phyloP scores from a whole-genome alignment of 2,888 invertebrate genomes.

The Netelia virgata region DNA sequence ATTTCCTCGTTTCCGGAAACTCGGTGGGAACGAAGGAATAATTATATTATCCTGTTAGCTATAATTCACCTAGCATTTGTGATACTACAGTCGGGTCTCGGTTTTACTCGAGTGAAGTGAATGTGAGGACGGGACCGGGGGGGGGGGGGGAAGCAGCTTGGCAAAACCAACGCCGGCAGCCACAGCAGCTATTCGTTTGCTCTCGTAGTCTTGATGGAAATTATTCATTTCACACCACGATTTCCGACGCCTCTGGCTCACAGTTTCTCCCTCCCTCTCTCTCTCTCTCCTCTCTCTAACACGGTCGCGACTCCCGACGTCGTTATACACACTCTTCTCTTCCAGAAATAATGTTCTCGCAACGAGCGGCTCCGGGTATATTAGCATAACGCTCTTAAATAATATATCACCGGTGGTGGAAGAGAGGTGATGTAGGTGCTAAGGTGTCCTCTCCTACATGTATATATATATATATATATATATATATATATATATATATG shows the following conservation, averaged over 20 bases:
- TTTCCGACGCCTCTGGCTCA: conserved; percentile 68
- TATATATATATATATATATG: conserved; percentile 1
- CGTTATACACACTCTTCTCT: conserved; percentile 60
- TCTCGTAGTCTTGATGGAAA: conserved; percentile 67
- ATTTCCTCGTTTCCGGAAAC: conserved; percentile 47
- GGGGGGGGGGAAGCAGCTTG: conserved; percentile 8
- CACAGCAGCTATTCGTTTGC: conserved; percentile 39
- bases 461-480: background rate
- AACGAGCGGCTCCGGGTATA: conserved; percentile 66
- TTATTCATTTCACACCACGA: conserved; percentile 74
- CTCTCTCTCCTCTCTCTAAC: conserved; percentile 59
- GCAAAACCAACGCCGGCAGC: conserved; percentile 31
- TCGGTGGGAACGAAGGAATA: conserved; percentile 58
- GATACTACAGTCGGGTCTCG: conserved; percentile 28
- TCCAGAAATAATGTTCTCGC: conserved; percentile 72
- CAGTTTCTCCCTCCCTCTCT: conserved; percentile 42
- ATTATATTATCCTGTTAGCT: conserved; percentile 55
- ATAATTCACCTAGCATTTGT: conserved; percentile 58
- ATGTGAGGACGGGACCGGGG: background rate
- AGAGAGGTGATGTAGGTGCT: conserved; percentile 63
- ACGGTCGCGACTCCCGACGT: conserved; percentile 17
- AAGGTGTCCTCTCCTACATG: conserved; percentile 55
- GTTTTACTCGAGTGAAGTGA: conserved; percentile 15
- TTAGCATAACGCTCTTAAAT: conserved; percentile 80
- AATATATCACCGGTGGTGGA: conserved; percentile 78